Evolutionary conservation across 2,888 invertebrate species (phyloP), one percentile per base, ranked within the genome.

Genomic region (Cryptus armator): DNA sequence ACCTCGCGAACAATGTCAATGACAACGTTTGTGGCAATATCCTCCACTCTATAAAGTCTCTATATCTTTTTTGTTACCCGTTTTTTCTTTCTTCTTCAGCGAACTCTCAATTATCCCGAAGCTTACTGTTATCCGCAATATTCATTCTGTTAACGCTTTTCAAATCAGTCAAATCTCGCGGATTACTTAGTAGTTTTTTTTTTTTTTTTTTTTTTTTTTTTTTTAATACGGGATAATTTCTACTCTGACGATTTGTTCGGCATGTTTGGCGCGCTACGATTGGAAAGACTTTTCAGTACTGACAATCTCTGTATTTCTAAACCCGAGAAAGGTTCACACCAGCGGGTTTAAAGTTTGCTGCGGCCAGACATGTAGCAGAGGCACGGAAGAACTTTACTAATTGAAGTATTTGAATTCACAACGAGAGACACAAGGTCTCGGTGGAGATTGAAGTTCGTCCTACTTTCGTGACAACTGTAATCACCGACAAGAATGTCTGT

Each of bases 361-460:
- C 19, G 53, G 19, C 24, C 24, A 37, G 37, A 7, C 19, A 56
- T 56, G 24, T 12, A 56, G 19, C 16, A 0, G 56, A 12, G 1
- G 1, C 24, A 10, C 56, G 19, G 19, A 56, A 56, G 56, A 56
- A 56, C 56, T 56, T 56, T 19, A 12, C 12, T 24, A 56, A 19
- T 56, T 56, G 56, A 10, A 56, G 56, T 56, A 56, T 12, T 56
- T 19, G 24, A 56, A 56, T 56, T 56, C 56, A 24, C 19, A 24
- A 9, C 10, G 24, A 12, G 24, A 56, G 53, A 7, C 9, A 16
- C 0, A 10, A 19, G 19, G 53, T 19, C 53, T 16, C 56, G 24
- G 19, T 37, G 37, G 19, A 56, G 56, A 56, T 56, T 56, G 56
- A 24, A 56, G 19, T 56, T 56, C 24, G 56, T 24, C 24, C 56